Evolutionary conservation across 2,113 vertebrate genomes (phyloP), one percentile per base, ranked within the genome.

Genomic region (Cavia porcellus): DNA sequence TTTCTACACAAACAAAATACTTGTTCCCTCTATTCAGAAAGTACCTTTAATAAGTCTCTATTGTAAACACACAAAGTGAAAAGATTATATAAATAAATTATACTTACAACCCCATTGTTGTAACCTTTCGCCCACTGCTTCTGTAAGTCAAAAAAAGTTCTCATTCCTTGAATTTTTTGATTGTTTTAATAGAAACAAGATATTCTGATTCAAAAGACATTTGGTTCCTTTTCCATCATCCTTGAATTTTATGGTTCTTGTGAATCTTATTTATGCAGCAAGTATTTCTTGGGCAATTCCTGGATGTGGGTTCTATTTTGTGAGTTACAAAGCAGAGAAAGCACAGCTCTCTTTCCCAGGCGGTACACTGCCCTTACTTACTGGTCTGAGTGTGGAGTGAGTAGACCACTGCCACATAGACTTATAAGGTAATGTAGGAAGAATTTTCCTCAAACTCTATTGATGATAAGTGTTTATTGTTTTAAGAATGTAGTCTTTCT

Each of bases 1-100:
- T 79, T 92, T 55, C 17, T 86, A n/a, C 81, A 92, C 96, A 90
- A 89, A 77, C 9, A 93, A 87, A 89, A 84, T n/a, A 28, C 22
- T 45, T 57, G 19, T 10, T 15, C 22, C 13, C 7, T 87, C 47
- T 62, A 62, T 92, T 74, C 24, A 68, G 42, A 32, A 92, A 59
- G 17, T 95, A 11, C 82, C 14, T 93, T 52, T 77, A 86, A 47
- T 24, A 14, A 50, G 28, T 90, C 9, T 84, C 11, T 74, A 14
- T 45, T 12, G 4, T 70, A 79, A 89, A 28, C 19, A 1, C 14
- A 5, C 30, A 24, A 91, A 20, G 47, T 28, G 55, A 80, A 20
- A 82, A 79, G 32, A 64, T 52, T 50, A 28, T 57, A 77, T 61
- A 84, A 77, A 88, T 79, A 59, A 14, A 42, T 61, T 32, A 59